Base-by-base conservation (phyloP, 2,797 vertebrate genomes). In the Phylloscopus collybita region DNA sequence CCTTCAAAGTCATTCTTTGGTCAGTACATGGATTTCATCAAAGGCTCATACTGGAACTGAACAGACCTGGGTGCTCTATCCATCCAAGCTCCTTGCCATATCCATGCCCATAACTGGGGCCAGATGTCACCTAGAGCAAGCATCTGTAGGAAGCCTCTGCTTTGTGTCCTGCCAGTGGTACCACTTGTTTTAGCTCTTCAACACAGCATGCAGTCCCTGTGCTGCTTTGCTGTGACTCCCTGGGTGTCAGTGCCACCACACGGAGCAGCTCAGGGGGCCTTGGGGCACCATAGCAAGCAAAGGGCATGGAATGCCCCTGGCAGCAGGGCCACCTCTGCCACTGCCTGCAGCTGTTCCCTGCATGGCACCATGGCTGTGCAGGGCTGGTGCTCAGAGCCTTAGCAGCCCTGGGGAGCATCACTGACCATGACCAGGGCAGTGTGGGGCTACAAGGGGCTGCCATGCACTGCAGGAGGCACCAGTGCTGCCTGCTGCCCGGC, bases 401-500 rank as follows among this genome's bases (percentile, higher is more conserved):
- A 1, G 32, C 54, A 53, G 47, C 56, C 38, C 60, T 10, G 1
- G 4, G 25, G 0, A 5, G 26, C 8, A 10, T 7, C 0, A 1
- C 70, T 1, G 5, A 71, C 15, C 29, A 32, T 3, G 4, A 18
- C 65, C 40, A 6, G 0, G 20, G 62, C 67, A 16, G 9, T 3
- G 1, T 14, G 51, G 69, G 70, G 70, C 36, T 2, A 1, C 34
- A 4, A 47, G 56, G 32, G 34, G 44, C 32, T 26, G 45, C 53
- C 0, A 0, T 4, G 23, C 7, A 0, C 20, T 20, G 75, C 57
- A 42, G 60, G 36, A 70, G 61, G 65, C 25, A 45, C 45, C 8
- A 9, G 44, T 0, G 20, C n/a, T 0, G 1, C 67, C 40, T 10
- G 32, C 13, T 0, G 0, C 17, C 0, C 0, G 4, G n/a, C 13